Evolutionary conservation across 2,888 invertebrate genomes (phyloP), one percentile per base, ranked within the genome.

Genomic region (Melitaea athalia): DNA sequence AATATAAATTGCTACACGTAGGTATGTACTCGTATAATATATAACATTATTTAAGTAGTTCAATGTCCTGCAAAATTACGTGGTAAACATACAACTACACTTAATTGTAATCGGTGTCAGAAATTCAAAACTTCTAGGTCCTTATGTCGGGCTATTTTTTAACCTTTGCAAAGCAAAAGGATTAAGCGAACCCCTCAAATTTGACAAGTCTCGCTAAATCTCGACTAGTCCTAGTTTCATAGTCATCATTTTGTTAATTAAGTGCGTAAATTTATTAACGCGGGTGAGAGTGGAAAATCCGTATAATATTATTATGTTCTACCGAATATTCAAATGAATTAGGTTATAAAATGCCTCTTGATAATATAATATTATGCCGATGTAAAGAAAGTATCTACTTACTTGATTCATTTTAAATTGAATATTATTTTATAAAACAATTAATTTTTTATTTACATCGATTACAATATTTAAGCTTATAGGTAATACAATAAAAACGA

Each of bases 171-270:
- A n/a, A 49, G 52, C 42, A 42, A 50, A 65, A 59, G 49, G 62
- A 59, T 65, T 64, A 57, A 66, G 63, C 68, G 61, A 68, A 66
- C 33, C 65, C 68, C 61, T 59, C 61, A 57, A 68, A 68, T 64
- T 50, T 66, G 52, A 69, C 64, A 43, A 64, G 38, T 64, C 52
- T 38, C 59, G 63, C 49, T 67, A 53, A 69, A 52, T 52, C 52
- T 52, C 24, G 24, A 17, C 24, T 52, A 60, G 50, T 62, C 64
- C 47, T 68, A 63, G 47, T 68, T 62, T 43, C 14, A 47, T 47
- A 57, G 42, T 55, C n/a, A 55, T 55, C 61, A 61, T 64, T 45
- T 66, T 61, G 53, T 57, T 64, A 69, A 69, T 69, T 61, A 66
- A 42, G 33, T 24, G 49, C 31, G 49, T 43, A 60, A 60, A 67